These are phyloP conservation scores for Gerris lacustris DNA, from an alignment of 2,888 invertebrate genomes.

Conservation along the genomic window DNA sequence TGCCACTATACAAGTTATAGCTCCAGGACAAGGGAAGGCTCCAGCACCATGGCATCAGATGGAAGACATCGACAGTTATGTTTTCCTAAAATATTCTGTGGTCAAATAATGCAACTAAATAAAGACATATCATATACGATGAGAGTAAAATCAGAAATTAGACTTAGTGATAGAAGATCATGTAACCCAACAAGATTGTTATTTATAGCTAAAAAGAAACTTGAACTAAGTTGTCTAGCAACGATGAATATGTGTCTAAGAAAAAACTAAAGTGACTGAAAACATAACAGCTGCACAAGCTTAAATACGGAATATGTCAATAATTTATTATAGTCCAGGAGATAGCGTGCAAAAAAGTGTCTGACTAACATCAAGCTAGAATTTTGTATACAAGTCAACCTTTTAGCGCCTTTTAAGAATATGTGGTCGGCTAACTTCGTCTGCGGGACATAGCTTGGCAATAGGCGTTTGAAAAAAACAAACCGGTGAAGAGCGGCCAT, in stretches of 20 bases:
- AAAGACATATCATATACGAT: conserved; percentile 6
- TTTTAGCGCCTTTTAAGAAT: too few species aligned
- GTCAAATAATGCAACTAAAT: neutral
- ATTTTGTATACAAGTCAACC: too few species aligned
- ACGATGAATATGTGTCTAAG: too few species aligned
- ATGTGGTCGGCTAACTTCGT: too few species aligned
- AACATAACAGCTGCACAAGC: neutral
- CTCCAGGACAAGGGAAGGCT: conserved; percentile 18
- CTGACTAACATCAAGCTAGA: too few species aligned
- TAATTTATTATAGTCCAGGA: too few species aligned
- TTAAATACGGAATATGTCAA: too few species aligned
- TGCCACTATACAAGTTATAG: conserved; percentile 29
- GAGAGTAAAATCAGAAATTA: conserved; percentile 17
- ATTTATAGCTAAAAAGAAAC: conserved; percentile 12
- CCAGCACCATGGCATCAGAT: conserved; percentile 16
- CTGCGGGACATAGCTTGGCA: too few species aligned
- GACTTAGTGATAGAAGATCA: conserved; percentile 13
- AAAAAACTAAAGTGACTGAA: conserved; percentile 5
- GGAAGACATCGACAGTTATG: conserved; percentile 12
- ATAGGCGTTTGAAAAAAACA: too few species aligned
- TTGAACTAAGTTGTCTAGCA: neutral
- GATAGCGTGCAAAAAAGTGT: too few species aligned
- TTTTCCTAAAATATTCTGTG: conserved; percentile 16
- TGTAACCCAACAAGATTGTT: conserved; percentile 12
- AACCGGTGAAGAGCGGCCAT: too few species aligned